Base-by-base conservation (phyloP, 2,113 vertebrate species). In the Corythaixoides concolor region DNA sequence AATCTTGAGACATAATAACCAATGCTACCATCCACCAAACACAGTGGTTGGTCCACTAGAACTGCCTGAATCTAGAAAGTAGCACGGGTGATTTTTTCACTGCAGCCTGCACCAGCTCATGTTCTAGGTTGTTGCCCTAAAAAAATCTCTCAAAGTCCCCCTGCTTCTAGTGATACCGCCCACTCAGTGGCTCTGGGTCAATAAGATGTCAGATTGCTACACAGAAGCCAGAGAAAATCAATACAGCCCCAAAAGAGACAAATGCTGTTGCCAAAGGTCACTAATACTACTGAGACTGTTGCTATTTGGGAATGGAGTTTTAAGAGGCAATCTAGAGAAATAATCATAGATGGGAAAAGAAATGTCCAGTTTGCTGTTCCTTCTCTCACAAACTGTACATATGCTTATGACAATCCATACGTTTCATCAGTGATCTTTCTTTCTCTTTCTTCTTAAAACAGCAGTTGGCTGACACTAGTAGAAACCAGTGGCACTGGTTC, bases 241-340 rank as follows among this genome's bases (percentile, higher is more conserved):
- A 88, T 82, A 68, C 33, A 88, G 19, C n/a, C 64, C 70, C 91
- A 78, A 75, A 96, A 95, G 90, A 88, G 6, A 93, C 58, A 97
- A 94, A 66, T 22, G 68, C 21, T 76, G 52, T 85, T 95, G 39
- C 28, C 76, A 81, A 94, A 96, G 83, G 72, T 97, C 90, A 73
- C 18, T 63, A 88, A 83, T 79, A 64, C 56, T 68, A 79, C 74
- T 2, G 20, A 87, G 89, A 67, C 81, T 94, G 58, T 81, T 96
- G 22, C 53, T 95, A 76, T 93, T 93, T 93, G 68, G 93, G 70
- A 93, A 82, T 43, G 67, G 37, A 82, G 28, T 83, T 88, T 93
- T 85, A 89, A 95, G 53, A 74, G 35, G 30, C 74, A 90, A 70
- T 60, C 33, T 66, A 82, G 49, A 32, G 63, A 95, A 83, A 88